Conservation (phyloP, 1,140 invertebrate genomes). For the Drosophila teissieri region DNA sequence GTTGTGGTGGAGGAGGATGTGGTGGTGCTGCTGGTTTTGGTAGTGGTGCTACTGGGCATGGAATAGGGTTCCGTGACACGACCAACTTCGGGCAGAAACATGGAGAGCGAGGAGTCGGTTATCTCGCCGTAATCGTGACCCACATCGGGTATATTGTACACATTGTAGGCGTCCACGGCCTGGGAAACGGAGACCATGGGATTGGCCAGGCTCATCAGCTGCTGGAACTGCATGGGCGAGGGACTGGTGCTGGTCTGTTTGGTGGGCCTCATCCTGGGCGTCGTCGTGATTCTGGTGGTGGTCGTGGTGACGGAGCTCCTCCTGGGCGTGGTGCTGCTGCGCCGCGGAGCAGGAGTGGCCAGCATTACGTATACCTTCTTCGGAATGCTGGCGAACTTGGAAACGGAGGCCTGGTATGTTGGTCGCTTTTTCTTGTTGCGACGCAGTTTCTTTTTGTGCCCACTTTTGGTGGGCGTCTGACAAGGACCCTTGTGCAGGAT, state of each 20-base stretch:
- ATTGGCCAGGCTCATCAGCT: conserved; percentile 10
- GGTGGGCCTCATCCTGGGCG: not conserved
- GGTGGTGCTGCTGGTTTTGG: not conserved
- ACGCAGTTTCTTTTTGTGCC: conserved; percentile 4
- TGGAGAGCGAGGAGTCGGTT: conserved; percentile 51
- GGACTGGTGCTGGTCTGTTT: conserved; percentile 7
- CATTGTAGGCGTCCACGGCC: conserved; percentile 52
- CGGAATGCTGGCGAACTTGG: not conserved
- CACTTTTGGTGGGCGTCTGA: not conserved
- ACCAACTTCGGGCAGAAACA: conserved; percentile 61
- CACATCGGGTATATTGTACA: conserved; percentile 69
- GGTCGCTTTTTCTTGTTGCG: not conserved
- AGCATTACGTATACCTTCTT: conserved; percentile 22
- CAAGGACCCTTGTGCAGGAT: conserved; percentile 48
- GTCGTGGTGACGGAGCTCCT: not conserved
- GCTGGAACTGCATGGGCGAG: conserved; percentile 46
- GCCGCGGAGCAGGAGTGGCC: not conserved
- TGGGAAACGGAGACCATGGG: conserved; percentile 52
- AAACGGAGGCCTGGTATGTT: too few species aligned
- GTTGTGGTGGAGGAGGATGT: conserved; percentile 6
- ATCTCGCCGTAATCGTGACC: conserved; percentile 58
- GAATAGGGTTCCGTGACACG: conserved; percentile 48
- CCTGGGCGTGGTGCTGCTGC: not conserved
- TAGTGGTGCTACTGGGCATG: conserved; percentile 18
- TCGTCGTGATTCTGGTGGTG: conserved; percentile 1